Evolutionary conservation across 2,888 invertebrate genomes (phyloP).

Genomic region (Lacanobia wlatinum): DNA sequence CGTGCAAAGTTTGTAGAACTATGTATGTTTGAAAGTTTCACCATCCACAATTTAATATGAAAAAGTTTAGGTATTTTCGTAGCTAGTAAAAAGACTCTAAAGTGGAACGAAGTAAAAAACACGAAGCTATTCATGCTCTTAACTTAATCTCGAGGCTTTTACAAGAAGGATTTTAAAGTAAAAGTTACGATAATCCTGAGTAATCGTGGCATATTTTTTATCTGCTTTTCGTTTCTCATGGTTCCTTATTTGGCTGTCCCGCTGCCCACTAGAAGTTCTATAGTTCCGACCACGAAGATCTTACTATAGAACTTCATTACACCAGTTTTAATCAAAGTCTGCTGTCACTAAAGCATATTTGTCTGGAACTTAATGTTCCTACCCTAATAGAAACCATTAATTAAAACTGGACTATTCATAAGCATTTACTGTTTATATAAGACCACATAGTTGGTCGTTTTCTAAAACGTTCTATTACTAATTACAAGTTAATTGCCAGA

Average conservation of each 20-base stretch:
- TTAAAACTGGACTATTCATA: slow-evolving; percentile 25
- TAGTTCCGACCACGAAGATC: slow-evolving; percentile 13
- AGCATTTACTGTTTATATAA: slow-evolving; percentile 11
- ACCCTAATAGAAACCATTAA: slow-evolving; percentile 23
- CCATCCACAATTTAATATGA: background rate
- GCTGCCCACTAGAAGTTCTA: background rate
- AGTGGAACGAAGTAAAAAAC: background rate
- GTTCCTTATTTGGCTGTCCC: background rate
- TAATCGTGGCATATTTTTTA: slow-evolving; percentile 25
- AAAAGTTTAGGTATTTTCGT: background rate
- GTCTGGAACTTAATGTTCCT: slow-evolving; percentile 18
- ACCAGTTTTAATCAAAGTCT: slow-evolving; percentile 45
- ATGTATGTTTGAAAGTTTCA: slow-evolving; percentile 9
- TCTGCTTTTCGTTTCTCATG: background rate
- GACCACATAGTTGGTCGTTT: slow-evolving; percentile 8
- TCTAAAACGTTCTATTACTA: slow-evolving; percentile 22
- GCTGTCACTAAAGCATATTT: slow-evolving; percentile 20
- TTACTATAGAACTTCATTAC: slow-evolving; percentile 20
- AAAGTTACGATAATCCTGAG: slow-evolving; percentile 36
- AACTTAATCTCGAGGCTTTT: slow-evolving; percentile 25
- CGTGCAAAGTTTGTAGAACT: background rate
- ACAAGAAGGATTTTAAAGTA: slow-evolving; percentile 23
- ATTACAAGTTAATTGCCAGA: slow-evolving; percentile 24
- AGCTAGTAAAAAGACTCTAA: background rate
- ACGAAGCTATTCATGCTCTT: slow-evolving; percentile 16